Base-by-base conservation (phyloP, 2,797 vertebrate species). In the Menidia menidia region DNA sequence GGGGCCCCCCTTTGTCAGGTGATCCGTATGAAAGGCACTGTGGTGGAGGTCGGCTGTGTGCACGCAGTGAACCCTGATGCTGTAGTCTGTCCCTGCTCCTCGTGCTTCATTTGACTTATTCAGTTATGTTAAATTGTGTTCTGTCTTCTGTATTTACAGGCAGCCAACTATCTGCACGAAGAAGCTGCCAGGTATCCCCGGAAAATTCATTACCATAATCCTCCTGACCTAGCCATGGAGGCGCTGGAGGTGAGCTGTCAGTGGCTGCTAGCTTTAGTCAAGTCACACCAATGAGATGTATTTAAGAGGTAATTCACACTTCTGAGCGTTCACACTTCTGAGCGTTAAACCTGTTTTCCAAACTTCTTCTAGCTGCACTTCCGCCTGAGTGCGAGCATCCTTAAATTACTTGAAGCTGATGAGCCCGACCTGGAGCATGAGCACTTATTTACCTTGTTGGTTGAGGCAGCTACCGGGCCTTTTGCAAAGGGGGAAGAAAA, bases 161-260 rank as follows among this genome's bases (percentile, higher is more conserved):
- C 97, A 0, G 95, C 94, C 15, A 89, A 97, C 71, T 97, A 96
- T 89, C 84, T 99, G 62, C 97, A 99, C 0, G 98, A 99, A 85
- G 98, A 99, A 89, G 97, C 98, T 2, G 98, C 98, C 70, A 94
- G 96, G 19, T 99, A 99, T 30, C 98, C 98, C 0, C 96, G 97
- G 71, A 99, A 99, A 93, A 98, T 99, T 83, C 97, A 99, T 88
- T 99, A 99, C 90, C 98, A 99, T 84, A 99, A 98, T 75, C 97
- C 97, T 4, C 98, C 98, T 0, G 98, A 98, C 71, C 93, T 99
- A 78, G 98, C 98, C 69, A 98, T 99, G 97, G 98, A 99, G 84
- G 97, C 98, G 0, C 80, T 99, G 81, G 98, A 99, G 97, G 98
- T 99, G 95, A 94, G 75, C n/a, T 30, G 33, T 58, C 60, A 64